Percentiles rank a stretch among this genome's conserved stretches.
phyloP scores from a whole-genome alignment of 2,888 invertebrate genomes.

The Serrognathus titanus region DNA sequence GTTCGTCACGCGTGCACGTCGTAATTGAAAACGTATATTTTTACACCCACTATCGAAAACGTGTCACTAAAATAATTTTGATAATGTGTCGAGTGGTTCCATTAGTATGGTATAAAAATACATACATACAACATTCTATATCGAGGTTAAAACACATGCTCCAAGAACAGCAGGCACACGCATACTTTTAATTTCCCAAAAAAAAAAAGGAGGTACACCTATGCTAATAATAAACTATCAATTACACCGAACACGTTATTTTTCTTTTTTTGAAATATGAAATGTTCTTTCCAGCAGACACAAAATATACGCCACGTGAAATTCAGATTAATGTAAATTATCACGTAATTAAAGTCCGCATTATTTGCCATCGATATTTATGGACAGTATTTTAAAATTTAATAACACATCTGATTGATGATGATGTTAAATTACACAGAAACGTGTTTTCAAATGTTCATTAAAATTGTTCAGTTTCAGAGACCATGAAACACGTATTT shows the following conservation, averaged over 20 bases:
- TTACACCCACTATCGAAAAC: constrained; percentile 40
- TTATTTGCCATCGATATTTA: too few species aligned
- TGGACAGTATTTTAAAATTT: too few species aligned
- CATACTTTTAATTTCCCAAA: constrained; percentile 16
- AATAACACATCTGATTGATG: too few species aligned
- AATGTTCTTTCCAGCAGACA: too few species aligned
- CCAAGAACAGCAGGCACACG: constrained; percentile 9
- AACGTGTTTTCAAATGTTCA: too few species aligned
- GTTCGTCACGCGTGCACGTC: not conserved
- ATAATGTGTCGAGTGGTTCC: constrained; percentile 46
- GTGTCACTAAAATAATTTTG: constrained; percentile 45
- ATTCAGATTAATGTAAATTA: too few species aligned
- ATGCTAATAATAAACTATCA: not conserved
- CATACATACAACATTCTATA: constrained; percentile 14
- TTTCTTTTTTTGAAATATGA: constrained; percentile 29
- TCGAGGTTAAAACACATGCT: constrained; percentile 16
- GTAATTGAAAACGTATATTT: constrained; percentile 38
- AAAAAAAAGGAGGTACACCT: constrained; percentile 5
- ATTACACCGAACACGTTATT: not conserved
- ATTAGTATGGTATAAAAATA: constrained; percentile 34
- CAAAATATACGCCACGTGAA: too few species aligned
- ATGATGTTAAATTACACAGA: too few species aligned
- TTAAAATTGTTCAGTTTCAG: too few species aligned
- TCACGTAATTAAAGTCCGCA: too few species aligned
- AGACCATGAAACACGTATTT: too few species aligned